Conservation (phyloP, 2,888 invertebrate genomes). For the Alloscopus bannaensis region DNA sequence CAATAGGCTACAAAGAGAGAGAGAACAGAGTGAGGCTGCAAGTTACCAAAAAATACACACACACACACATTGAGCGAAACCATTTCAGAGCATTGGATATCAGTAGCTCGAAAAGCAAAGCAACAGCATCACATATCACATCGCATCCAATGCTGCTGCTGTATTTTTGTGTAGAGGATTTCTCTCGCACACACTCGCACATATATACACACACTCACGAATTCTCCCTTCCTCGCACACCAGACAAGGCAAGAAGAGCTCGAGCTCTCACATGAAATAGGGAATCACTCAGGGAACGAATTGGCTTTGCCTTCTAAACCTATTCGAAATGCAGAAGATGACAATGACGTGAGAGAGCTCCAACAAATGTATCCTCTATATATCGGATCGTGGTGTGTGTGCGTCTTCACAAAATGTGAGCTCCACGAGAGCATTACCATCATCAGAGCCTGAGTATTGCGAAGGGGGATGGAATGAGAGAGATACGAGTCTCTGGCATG, state of each 20-base stretch:
- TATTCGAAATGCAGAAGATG: conserved; percentile 31
- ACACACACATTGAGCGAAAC: conserved; percentile 4
- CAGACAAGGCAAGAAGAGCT: too few relatives aligned
- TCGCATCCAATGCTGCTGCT: too few relatives aligned
- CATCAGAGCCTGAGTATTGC: too few relatives aligned
- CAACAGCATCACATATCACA: conserved; percentile 50
- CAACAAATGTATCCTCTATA: too few relatives aligned
- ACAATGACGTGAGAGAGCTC: conserved; percentile 25
- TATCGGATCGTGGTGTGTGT: too few relatives aligned
- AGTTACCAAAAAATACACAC: neutral
- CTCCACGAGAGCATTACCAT: neutral
- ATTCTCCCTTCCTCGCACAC: too few relatives aligned
- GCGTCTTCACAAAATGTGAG: neutral
- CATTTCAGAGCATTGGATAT: conserved; percentile 9
- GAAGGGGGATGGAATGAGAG: neutral
- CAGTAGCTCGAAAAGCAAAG: conserved; percentile 48
- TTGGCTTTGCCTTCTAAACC: conserved; percentile 23
- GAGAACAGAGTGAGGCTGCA: conserved; percentile 19
- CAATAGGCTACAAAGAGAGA: conserved; percentile 69
- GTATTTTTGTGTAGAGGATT: too few relatives aligned
- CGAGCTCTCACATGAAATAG: conserved; percentile 9
- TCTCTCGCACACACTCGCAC: conserved; percentile 4
- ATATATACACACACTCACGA: conserved; percentile 28
- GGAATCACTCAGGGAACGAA: conserved; percentile 10
- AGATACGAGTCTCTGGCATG: conserved; percentile 35